phyloP scores from a whole-genome alignment of 2,113 vertebrate species.

The Megaceryle maxima region DNA sequence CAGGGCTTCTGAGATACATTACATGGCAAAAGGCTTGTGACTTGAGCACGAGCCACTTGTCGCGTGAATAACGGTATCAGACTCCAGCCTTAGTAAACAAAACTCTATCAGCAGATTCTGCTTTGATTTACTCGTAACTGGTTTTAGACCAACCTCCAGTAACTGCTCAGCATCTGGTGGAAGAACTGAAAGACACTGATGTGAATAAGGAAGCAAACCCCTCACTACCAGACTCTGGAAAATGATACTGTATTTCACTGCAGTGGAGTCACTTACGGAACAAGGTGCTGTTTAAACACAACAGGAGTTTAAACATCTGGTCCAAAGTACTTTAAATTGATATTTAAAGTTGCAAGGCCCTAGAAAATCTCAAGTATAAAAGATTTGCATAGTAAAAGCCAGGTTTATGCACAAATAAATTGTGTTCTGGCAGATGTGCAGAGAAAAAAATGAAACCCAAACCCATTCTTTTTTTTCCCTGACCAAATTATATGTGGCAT shows the following conservation, averaged over 20 bases:
- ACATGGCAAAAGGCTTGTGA: neutral
- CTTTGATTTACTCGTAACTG: constrained; percentile 28
- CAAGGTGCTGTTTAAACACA: neutral
- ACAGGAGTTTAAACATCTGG: neutral
- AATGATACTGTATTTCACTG: neutral
- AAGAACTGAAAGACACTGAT: neutral
- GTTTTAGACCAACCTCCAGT: neutral
- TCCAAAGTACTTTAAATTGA: neutral
- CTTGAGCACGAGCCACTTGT: neutral
- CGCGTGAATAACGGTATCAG: neutral
- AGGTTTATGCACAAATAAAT: neutral
- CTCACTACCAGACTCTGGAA: neutral
- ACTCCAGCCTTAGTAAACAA: constrained; percentile 41
- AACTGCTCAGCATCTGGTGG: constrained; percentile 3
- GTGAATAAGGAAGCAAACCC: neutral
- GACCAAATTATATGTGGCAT: neutral
- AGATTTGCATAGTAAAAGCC: neutral
- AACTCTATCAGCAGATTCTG: neutral
- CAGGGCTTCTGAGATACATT: neutral
- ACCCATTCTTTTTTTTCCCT: neutral
- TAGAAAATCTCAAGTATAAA: neutral
- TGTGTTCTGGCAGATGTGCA: neutral
- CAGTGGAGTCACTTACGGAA: neutral
- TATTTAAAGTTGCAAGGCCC: neutral
- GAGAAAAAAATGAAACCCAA: neutral